These are phyloP conservation scores for Hipposideros larvatus DNA, from an alignment of 2,797 vertebrate species.

Conservation along the genomic window DNA sequence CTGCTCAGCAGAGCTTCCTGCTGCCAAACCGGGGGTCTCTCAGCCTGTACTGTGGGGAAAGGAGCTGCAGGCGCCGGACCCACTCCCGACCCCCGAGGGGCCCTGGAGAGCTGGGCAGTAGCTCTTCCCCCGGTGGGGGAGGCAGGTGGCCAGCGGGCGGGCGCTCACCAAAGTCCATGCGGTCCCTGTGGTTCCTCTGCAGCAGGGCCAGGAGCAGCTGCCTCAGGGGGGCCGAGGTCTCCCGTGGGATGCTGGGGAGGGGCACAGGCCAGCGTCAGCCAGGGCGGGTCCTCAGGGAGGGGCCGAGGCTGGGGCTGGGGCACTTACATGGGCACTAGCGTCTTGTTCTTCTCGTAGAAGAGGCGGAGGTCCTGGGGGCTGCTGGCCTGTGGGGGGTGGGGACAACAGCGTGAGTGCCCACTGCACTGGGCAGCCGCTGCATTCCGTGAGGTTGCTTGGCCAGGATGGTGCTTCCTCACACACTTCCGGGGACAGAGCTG, in stretches of 20 bases:
- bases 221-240: slow-evolving; percentile 94
- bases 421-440: neutral
- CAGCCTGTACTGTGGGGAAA: neutral
- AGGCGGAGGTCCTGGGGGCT: slow-evolving; percentile 97
- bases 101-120: neutral
- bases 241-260: slow-evolving; percentile 94
- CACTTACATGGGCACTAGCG: slow-evolving; percentile 94
- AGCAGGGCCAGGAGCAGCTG: slow-evolving; percentile 95
- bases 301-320: neutral
- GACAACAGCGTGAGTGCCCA: neutral
- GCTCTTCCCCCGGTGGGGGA: too few relatives aligned
- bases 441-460: neutral
- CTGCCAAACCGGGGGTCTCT: neutral
- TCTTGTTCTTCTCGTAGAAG: slow-evolving; percentile 97
- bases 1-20: neutral
- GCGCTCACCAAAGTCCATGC: slow-evolving; percentile 95
- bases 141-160: rapidly evolving
- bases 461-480: neutral
- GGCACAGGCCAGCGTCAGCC: too few relatives aligned
- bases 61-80: rapidly evolving
- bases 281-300: neutral
- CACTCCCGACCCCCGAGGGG: neutral
- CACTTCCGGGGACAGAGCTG: rapidly evolving
- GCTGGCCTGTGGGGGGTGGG: slow-evolving; percentile 91
- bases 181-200: slow-evolving; percentile 94